Percentiles rank a stretch among this genome's conserved stretches.
Evolutionary conservation across 2,113 vertebrate species (phyloP).

Genomic region (Orycteropus afer): DNA sequence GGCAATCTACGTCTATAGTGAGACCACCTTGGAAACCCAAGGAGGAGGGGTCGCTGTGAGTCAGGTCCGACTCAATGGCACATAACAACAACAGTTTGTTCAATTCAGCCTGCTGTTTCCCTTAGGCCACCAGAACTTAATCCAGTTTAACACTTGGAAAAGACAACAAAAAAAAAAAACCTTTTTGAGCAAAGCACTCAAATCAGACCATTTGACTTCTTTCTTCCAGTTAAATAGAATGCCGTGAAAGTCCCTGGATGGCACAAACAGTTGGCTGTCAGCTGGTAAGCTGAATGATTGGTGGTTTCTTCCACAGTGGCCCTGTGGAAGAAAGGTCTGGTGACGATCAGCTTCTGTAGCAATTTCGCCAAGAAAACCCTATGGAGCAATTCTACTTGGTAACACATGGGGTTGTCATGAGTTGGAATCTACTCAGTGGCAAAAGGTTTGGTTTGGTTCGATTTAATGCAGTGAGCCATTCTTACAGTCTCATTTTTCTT

Average conservation of each 20-base stretch:
- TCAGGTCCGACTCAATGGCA: too few relatives aligned
- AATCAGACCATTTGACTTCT: neutral
- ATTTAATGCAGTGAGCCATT: neutral
- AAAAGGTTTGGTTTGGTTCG: neutral
- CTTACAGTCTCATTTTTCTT: neutral
- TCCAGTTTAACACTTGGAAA: constrained; percentile 28
- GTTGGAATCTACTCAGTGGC: neutral
- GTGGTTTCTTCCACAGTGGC: neutral
- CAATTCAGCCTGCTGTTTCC: too few relatives aligned
- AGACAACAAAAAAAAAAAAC: neutral
- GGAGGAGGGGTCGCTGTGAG: too few relatives aligned
- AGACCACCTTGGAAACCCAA: too few relatives aligned
- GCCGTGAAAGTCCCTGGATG: too few relatives aligned
- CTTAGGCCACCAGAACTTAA: neutral
- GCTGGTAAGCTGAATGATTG: neutral
- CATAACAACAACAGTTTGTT: too few relatives aligned
- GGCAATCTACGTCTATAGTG: too few relatives aligned
- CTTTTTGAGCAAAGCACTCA: neutral
- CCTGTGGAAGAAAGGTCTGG: neutral
- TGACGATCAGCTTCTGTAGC: neutral
- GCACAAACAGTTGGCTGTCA: neutral
- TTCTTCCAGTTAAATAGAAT: neutral
- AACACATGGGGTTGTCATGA: neutral
- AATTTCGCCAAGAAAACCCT: neutral
- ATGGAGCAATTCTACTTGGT: neutral